Evolutionary conservation across 2,113 vertebrate species (phyloP).

Genomic region (Neotoma lepida): DNA sequence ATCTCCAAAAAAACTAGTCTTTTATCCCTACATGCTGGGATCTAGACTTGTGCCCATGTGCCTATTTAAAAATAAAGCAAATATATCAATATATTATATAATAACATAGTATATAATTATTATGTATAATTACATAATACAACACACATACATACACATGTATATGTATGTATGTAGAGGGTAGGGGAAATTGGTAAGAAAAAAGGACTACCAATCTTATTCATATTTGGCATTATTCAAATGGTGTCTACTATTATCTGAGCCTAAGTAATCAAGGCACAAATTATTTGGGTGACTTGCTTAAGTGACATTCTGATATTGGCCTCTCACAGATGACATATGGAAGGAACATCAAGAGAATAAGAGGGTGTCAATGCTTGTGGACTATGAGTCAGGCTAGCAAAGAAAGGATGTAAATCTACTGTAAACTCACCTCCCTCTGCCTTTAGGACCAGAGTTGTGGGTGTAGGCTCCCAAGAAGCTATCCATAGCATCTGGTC

Average conservation of each 20-base stretch:
- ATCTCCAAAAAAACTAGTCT: not conserved
- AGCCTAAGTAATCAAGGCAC: not conserved
- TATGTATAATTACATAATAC: not conserved
- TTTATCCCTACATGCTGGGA: not conserved
- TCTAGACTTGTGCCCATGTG: not conserved
- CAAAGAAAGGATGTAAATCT: not conserved
- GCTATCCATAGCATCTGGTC: not conserved
- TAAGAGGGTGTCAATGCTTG: not conserved
- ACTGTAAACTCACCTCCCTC: not conserved
- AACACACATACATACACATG: not conserved
- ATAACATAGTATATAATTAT: not conserved
- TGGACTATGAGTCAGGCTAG: not conserved
- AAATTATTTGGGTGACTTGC: not conserved
- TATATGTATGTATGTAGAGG: not conserved
- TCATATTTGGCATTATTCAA: not conserved
- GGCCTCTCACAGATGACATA: not conserved
- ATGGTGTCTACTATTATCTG: not conserved
- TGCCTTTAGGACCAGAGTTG: not conserved
- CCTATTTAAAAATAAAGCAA: not conserved
- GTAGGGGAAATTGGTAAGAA: not conserved
- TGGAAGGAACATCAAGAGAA: not conserved
- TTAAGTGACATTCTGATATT: not conserved
- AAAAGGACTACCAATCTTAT: not conserved
- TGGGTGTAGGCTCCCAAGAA: not conserved
- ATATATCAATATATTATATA: not conserved